A percentile compares a stretch with the other conserved stretches of the same genome.
Evolutionary conservation across 2,113 vertebrate genomes (phyloP).

Genomic region (Gobius niger): DNA sequence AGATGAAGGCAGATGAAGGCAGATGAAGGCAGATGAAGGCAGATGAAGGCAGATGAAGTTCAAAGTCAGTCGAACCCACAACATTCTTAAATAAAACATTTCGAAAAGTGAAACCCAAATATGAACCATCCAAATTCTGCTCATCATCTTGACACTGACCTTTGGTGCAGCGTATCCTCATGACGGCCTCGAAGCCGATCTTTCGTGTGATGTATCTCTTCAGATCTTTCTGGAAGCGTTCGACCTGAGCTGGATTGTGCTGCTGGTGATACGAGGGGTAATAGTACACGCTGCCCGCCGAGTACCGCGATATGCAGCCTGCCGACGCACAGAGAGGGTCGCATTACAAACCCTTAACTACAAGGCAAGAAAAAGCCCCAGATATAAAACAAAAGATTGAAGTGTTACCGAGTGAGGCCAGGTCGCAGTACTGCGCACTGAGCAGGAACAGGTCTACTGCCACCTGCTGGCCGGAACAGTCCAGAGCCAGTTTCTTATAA

Average conservation of each 20-base stretch:
- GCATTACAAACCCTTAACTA: neutral
- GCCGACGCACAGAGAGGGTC: constrained; percentile 8
- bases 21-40: no score
- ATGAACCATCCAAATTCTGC: no score
- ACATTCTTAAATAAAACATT: no score
- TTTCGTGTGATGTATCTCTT: constrained; percentile 93
- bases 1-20: no score
- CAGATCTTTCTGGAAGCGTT: constrained; percentile 90
- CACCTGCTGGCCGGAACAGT: constrained; percentile 96
- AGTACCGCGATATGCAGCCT: constrained; percentile 97
- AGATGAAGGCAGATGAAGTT: no score
- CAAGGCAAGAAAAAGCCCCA: neutral
- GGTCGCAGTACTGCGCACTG: constrained; percentile 91
- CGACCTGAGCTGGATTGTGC: constrained; percentile 89
- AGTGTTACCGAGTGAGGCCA: constrained; percentile 87
- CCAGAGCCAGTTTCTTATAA: constrained; percentile 97
- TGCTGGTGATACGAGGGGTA: constrained; percentile 94
- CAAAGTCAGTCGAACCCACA: no score
- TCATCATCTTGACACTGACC: constrained; percentile 64
- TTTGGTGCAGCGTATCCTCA: constrained; percentile 99
- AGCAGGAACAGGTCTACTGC: constrained; percentile 95
- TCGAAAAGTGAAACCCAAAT: no score
- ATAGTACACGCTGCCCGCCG: constrained; percentile 91
- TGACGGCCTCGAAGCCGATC: constrained; percentile 97
- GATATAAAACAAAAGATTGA: constrained; percentile 1